Base-by-base conservation (phyloP, 2,888 invertebrate genomes). In the Drosophila ustulata region DNA sequence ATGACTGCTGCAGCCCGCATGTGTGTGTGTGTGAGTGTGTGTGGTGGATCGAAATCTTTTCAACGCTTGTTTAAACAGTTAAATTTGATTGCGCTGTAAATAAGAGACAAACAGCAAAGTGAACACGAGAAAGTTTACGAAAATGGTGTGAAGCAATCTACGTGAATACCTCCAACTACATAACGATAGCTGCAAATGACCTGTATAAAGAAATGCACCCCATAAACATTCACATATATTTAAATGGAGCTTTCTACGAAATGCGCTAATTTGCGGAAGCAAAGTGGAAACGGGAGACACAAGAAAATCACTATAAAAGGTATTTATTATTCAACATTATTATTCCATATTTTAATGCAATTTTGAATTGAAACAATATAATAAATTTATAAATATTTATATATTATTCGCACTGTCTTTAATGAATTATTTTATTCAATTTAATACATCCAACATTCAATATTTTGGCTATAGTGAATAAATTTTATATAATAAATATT, bases 41-140 rank as follows among this genome's bases (percentile, higher is more conserved):
- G 55, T 41, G 47, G 39, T 59, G 63, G 51, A 61, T 65, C 59
- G 58, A 65, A 82, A 82, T 82, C 83, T 74, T 82, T 78, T 78
- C 75, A 77, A 75, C 77, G 80, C 74, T 75, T 80, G 75, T 82
- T 79, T 76, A 83, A 83, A 82, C 77, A 82, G 72, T 83, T 82
- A 85, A 85, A 83, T 88, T 83, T 88, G 80, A 83, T 83, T 82
- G 80, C 75, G 71, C 61, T 83, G 77, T 88, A 83, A 83, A 82
- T 82, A 88, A 81, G 49, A 74, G 61, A 75, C 56, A 73, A 68
- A 70, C 64, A 69, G 49, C 66, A 58, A 79, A 68, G 53, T 64
- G 43, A 75, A 55, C 68, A 78, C 47, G 61, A 25, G 49, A 39
- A 46, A 73, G 34, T 56, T 52, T 53, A 32, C 64, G 23, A 34